Evolutionary conservation across 2,797 vertebrate genomes (phyloP).

Genomic region (Oreochromis grahami): DNA sequence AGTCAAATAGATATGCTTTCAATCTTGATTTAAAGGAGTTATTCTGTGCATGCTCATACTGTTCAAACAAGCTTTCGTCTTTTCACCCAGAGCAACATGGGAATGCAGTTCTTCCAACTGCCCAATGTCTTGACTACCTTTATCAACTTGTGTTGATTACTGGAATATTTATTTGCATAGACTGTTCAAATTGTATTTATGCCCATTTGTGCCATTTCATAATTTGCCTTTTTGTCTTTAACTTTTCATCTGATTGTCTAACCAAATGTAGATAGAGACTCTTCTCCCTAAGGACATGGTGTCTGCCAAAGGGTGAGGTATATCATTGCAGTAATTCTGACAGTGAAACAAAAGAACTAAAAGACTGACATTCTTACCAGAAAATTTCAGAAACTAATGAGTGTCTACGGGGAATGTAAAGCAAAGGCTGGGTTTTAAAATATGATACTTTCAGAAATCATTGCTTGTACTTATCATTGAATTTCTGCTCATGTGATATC

Average conservation of each 20-base stretch:
- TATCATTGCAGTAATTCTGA: not conserved
- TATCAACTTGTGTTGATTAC: not conserved
- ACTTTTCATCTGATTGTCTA: not conserved
- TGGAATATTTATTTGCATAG: not conserved
- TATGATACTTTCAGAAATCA: not conserved
- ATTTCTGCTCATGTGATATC: not conserved
- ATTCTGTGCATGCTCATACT: not conserved
- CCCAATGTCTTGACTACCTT: not conserved
- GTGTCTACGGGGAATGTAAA: not conserved
- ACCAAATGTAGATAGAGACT: not conserved
- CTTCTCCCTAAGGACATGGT: not conserved
- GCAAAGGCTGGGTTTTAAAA: not conserved
- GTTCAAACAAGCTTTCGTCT: not conserved
- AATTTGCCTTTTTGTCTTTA: not conserved
- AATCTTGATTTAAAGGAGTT: no score
- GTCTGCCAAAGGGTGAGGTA: not conserved
- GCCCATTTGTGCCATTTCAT: not conserved
- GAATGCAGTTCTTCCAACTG: not conserved
- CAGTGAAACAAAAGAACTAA: not conserved
- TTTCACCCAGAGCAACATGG: not conserved
- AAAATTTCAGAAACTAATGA: not conserved
- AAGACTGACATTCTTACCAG: not conserved
- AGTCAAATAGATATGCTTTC: no score
- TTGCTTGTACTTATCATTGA: not conserved
- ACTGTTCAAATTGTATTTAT: not conserved